A percentile compares a stretch with the other conserved stretches of the same genome.
These are phyloP conservation scores for Schizopygopsis malacanthus DNA, from an alignment of 2,797 vertebrate species.

Conservation along the genomic window DNA sequence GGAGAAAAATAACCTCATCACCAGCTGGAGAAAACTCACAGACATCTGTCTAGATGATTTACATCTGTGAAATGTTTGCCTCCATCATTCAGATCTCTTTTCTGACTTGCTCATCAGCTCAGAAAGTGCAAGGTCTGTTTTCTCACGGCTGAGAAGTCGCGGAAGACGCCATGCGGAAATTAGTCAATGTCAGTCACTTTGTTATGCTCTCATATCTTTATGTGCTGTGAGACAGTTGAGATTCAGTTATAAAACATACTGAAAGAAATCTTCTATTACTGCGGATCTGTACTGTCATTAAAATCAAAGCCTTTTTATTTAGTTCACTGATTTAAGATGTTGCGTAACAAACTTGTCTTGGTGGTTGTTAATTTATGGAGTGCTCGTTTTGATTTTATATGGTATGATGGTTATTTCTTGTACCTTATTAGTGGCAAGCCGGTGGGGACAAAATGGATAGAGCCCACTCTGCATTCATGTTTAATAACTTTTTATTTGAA, in stretches of 20 bases:
- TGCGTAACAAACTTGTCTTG: slow-evolving; percentile 30
- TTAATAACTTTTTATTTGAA: slow-evolving; percentile 45
- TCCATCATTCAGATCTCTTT: slow-evolving; percentile 45
- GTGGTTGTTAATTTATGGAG: slow-evolving; percentile 34
- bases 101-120: slow-evolving; percentile 38
- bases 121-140: slow-evolving; percentile 45
- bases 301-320: slow-evolving; percentile 28
- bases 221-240: slow-evolving; percentile 16
- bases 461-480: slow-evolving; percentile 12
- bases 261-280: background rate
- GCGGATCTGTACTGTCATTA: background rate
- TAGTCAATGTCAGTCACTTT: slow-evolving; percentile 42
- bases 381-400: slow-evolving; percentile 29
- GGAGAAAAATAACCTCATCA: slow-evolving; percentile 32
- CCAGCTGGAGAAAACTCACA: slow-evolving; percentile 38
- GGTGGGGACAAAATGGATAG: slow-evolving; percentile 33
- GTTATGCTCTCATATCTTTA: slow-evolving; percentile 39
- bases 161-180: slow-evolving; percentile 25
- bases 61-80: slow-evolving; percentile 41
- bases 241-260: slow-evolving; percentile 14
- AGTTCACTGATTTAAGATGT: slow-evolving; percentile 21
- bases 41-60: slow-evolving; percentile 55
- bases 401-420: slow-evolving; percentile 30
- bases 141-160: slow-evolving; percentile 19
- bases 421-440: slow-evolving; percentile 9